Evolutionary conservation across 2,888 invertebrate genomes (phyloP).

Genomic region (Cryptocheilus praepositus): DNA sequence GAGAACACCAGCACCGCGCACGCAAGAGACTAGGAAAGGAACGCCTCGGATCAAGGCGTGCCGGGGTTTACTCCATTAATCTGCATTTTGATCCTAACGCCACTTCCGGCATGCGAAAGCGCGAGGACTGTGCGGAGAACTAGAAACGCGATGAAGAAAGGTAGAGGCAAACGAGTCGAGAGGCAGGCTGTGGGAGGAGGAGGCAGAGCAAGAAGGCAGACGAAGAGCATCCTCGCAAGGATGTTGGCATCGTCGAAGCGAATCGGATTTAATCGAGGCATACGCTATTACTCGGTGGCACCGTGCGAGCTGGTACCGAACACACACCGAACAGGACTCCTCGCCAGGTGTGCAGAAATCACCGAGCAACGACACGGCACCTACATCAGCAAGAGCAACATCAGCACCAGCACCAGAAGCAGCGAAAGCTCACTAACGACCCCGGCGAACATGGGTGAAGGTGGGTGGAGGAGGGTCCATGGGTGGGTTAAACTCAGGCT

Average conservation of each 20-base stretch:
- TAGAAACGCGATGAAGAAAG: slow-evolving; percentile 14
- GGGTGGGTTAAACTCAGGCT: slow-evolving; percentile 65
- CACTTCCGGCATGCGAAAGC: slow-evolving; percentile 11
- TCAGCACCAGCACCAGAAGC: slow-evolving; percentile 50
- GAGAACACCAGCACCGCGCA: background rate
- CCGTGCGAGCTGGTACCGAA: slow-evolving; percentile 33
- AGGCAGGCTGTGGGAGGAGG: slow-evolving; percentile 1
- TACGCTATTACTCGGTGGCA: slow-evolving; percentile 57
- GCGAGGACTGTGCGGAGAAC: too few relatives aligned
- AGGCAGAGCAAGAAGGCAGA: slow-evolving; percentile 6
- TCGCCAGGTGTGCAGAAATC: slow-evolving; percentile 66
- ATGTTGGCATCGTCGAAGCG: slow-evolving; percentile 44
- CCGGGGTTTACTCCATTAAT: slow-evolving; percentile 30
- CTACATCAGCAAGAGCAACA: slow-evolving; percentile 51
- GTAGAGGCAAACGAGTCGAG: slow-evolving; percentile 16
- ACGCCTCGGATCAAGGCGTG: slow-evolving; percentile 10
- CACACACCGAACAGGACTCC: slow-evolving; percentile 19
- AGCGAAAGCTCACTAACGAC: slow-evolving; percentile 67
- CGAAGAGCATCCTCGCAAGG: slow-evolving; percentile 31
- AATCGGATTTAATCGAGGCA: slow-evolving; percentile 61
- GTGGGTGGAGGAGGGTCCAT: slow-evolving; percentile 38
- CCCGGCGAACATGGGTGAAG: slow-evolving; percentile 59
- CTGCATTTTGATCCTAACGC: slow-evolving; percentile 33
- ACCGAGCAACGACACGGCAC: slow-evolving; percentile 54
- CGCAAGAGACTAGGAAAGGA: too few relatives aligned